These are phyloP conservation scores for Cantharis nigra DNA, from an alignment of 2,888 invertebrate species.

Conservation along the genomic window DNA sequence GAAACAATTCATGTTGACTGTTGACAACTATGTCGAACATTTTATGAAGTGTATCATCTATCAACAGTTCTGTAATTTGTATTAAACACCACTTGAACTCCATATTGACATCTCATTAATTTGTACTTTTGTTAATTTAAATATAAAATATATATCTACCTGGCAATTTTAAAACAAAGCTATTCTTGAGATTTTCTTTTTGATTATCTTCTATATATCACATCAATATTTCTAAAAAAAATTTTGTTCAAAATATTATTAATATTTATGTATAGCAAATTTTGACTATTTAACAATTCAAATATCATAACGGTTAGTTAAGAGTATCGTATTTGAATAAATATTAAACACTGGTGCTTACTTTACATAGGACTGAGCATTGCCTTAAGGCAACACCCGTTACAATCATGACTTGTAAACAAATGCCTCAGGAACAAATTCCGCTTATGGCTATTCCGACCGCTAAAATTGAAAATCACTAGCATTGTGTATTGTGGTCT, in stretches of 20 bases:
- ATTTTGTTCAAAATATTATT: neutral
- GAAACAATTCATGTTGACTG: neutral
- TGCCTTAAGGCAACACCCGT: slow-evolving; percentile 22
- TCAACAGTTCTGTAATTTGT: neutral
- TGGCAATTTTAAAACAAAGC: neutral
- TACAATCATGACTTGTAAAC: slow-evolving; percentile 35
- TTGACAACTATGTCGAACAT: neutral
- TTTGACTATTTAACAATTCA: neutral
- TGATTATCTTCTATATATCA: too few species aligned
- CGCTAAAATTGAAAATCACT: slow-evolving; percentile 32
- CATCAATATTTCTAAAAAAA: neutral
- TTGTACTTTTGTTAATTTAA: neutral
- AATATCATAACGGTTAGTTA: neutral
- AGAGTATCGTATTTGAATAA: slow-evolving; percentile 20
- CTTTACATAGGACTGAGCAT: slow-evolving; percentile 21
- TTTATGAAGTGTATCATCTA: neutral
- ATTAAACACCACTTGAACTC: neutral
- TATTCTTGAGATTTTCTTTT: too few species aligned
- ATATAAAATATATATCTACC: neutral
- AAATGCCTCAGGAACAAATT: slow-evolving; percentile 25
- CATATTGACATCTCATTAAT: neutral
- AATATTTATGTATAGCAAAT: neutral
- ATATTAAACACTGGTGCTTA: slow-evolving; percentile 31
- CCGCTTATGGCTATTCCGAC: slow-evolving; percentile 20
- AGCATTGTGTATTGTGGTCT: slow-evolving; percentile 20